These are phyloP conservation scores for Drosophila borborema DNA, from an alignment of 2,888 invertebrate species.

Conservation along the genomic window DNA sequence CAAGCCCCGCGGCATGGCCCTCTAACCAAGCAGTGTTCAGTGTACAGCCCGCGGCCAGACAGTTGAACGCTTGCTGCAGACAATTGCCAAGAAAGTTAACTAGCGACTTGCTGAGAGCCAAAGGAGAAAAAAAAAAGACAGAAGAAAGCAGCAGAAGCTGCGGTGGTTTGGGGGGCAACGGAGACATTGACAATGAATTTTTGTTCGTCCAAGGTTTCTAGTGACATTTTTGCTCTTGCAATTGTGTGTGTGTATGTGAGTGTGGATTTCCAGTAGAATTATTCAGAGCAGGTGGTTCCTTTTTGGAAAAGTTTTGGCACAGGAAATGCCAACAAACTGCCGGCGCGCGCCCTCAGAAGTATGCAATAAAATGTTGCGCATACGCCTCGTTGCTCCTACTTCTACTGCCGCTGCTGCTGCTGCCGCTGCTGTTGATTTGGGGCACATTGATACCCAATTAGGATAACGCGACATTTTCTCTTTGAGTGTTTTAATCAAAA, in stretches of 20 bases:
- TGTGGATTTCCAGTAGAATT: constrained; percentile 43
- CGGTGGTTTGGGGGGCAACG: neutral
- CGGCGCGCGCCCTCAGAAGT: constrained; percentile 35
- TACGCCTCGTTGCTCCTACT: constrained; percentile 20
- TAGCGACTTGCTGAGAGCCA: constrained; percentile 39
- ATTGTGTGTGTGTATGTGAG: constrained; percentile 42
- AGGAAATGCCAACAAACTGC: constrained; percentile 55
- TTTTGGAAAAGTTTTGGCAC: constrained; percentile 41
- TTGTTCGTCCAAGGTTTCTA: constrained; percentile 42
- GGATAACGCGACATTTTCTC: constrained; percentile 72
- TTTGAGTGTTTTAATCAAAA: constrained; percentile 75
- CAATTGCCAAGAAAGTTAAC: constrained; percentile 76
- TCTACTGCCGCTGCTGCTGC: constrained; percentile 12
- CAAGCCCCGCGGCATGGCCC: neutral
- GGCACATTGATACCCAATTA: constrained; percentile 80
- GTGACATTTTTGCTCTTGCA: constrained; percentile 46
- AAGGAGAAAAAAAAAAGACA: neutral
- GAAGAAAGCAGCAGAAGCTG: no score
- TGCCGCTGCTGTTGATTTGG: constrained; percentile 66
- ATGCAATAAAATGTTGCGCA: constrained; percentile 73
- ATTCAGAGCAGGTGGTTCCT: constrained; percentile 57
- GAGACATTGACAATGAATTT: constrained; percentile 68
- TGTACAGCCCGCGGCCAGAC: constrained; percentile 39
- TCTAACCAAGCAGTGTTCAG: neutral
- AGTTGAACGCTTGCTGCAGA: constrained; percentile 60